Evolutionary conservation across 2,797 vertebrate species (phyloP).

Genomic region (Enteromius treurensis): DNA sequence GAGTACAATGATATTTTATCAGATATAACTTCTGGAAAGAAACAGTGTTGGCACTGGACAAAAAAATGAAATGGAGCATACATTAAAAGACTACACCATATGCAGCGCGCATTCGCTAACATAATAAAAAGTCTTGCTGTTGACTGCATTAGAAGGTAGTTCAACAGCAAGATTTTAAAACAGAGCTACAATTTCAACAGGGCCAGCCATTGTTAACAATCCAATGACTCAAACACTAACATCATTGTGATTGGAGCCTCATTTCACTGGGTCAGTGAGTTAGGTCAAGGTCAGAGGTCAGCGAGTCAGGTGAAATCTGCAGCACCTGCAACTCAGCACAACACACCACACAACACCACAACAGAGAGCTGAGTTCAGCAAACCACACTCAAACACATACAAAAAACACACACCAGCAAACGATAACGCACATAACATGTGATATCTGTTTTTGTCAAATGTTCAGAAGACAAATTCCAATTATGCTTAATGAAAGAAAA

Average conservation of each 20-base stretch:
- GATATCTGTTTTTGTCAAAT: background rate
- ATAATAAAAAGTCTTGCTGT: too few relatives aligned
- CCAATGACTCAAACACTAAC: constrained; percentile 25
- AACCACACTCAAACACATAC: constrained; percentile 1
- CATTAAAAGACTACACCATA: background rate
- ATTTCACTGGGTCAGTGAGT: constrained; percentile 27
- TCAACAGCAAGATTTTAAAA: background rate
- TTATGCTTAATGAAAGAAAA: background rate
- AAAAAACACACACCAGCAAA: background rate
- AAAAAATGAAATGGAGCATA: background rate
- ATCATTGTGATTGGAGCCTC: constrained; percentile 26
- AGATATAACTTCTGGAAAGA: background rate
- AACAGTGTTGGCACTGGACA: background rate
- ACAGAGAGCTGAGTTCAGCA: constrained; percentile 19
- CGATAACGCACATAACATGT: background rate
- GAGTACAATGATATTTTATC: background rate
- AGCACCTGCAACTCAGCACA: constrained; percentile 36
- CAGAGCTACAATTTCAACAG: constrained; percentile 1
- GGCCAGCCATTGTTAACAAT: constrained; percentile 18
- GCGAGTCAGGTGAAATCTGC: constrained; percentile 29
- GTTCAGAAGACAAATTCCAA: background rate
- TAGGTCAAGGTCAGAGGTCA: constrained; percentile 41
- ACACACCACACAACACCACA: background rate
- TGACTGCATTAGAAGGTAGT: background rate
- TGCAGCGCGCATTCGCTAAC: background rate